These are phyloP conservation scores for Lepilemur septentrionalis DNA, from an alignment of 2,797 vertebrate genomes.

Conservation along the genomic window DNA sequence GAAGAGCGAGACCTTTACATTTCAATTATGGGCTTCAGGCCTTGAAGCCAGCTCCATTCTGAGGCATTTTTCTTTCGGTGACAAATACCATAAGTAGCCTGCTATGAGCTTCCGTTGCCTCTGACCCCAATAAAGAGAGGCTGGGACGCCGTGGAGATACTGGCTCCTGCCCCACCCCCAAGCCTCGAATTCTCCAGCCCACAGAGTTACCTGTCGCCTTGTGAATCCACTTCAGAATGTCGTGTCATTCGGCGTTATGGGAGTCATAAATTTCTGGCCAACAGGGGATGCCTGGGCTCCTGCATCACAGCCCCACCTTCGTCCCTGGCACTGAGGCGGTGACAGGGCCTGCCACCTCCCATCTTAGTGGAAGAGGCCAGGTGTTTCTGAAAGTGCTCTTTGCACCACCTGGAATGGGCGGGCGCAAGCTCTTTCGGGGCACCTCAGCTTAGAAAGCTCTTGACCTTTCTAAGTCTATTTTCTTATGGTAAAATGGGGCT, in stretches of 20 bases:
- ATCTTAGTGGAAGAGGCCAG: neutral
- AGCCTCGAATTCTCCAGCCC: neutral
- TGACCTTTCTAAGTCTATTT: neutral
- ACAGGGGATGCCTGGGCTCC: neutral
- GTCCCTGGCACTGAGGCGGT: neutral
- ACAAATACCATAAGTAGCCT: slow-evolving; percentile 34
- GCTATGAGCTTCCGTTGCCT: neutral
- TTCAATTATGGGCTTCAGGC: neutral
- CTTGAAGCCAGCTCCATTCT: neutral
- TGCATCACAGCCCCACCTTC: neutral
- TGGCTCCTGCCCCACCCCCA: neutral
- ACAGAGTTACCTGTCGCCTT: neutral
- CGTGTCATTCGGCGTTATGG: neutral
- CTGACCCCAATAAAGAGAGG: slow-evolving; percentile 35
- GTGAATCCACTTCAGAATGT: neutral
- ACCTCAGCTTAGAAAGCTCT: no score
- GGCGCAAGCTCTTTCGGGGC: neutral
- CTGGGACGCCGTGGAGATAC: neutral
- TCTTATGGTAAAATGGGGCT: neutral
- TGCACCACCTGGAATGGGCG: neutral
- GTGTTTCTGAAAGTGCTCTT: neutral
- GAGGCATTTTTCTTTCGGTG: slow-evolving; percentile 39
- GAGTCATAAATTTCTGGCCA: neutral
- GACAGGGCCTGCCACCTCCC: neutral
- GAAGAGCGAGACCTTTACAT: neutral